phyloP scores from a whole-genome alignment of 2,888 invertebrate species.

The Dusona sp. region DNA sequence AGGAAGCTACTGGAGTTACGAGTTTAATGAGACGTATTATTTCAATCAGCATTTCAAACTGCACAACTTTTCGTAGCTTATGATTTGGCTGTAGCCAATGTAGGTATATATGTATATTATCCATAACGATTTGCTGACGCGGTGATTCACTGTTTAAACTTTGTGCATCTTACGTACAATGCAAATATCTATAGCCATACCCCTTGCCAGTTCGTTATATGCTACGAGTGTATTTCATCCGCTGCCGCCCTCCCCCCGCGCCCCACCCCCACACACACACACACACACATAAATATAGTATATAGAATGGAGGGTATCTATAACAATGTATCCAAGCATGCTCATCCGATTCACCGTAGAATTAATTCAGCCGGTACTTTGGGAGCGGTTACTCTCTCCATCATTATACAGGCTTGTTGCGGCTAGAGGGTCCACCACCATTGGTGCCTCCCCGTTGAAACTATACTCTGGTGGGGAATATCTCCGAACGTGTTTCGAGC shows the following conservation, averaged over 20 bases:
- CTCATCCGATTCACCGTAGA: conserved; percentile 66
- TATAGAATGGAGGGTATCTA: conserved; percentile 47
- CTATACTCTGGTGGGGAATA: conserved; percentile 34
- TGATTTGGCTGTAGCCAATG: conserved; percentile 46
- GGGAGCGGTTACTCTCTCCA: conserved; percentile 67
- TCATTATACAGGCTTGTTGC: conserved; percentile 64
- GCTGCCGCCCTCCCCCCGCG: no score
- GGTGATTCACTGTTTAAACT: conserved; percentile 59
- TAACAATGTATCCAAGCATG: conserved; percentile 54
- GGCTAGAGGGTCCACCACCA: conserved; percentile 54
- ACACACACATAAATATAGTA: conserved; percentile 15
- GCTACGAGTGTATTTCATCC: conserved; percentile 1
- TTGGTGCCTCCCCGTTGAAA: conserved; percentile 38
- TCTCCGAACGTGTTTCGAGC: conserved; percentile 71
- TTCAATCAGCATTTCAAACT: conserved; percentile 48
- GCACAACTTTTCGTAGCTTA: conserved; percentile 43
- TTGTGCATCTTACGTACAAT: conserved; percentile 39
- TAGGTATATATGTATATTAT: neutral
- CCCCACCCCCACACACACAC: neutral
- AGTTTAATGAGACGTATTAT: conserved; percentile 62
- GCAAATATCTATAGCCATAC: conserved; percentile 1
- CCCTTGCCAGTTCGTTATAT: conserved; percentile 18
- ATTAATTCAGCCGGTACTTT: conserved; percentile 69
- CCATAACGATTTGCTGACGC: conserved; percentile 58
- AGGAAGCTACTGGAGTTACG: conserved; percentile 2